phyloP scores from a whole-genome alignment of 64 coral and sea anemone species.

The Actinia tenebrosa region DNA sequence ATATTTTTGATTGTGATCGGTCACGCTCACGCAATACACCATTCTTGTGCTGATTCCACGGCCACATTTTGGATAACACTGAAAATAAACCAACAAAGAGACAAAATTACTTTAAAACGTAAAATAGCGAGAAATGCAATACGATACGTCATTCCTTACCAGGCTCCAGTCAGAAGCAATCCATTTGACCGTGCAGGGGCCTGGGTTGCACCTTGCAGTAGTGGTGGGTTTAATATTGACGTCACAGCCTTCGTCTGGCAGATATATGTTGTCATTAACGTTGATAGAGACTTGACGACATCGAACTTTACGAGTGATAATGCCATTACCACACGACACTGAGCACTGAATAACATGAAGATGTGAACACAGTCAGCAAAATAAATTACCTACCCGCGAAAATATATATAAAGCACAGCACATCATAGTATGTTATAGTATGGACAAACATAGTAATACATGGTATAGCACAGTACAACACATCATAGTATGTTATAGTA shows the following conservation, averaged over 20 bases:
- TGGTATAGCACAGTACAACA: too few relatives aligned
- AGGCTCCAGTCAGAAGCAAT: conserved; percentile 62
- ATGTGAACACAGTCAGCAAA: neutral
- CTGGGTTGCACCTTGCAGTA: conserved; percentile 51
- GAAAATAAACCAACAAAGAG: neutral
- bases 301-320: conserved; percentile 12
- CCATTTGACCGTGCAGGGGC: conserved; percentile 73
- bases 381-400: too few relatives aligned
- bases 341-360: conserved; percentile 42
- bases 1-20: conserved; percentile 37
- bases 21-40: conserved; percentile 73
- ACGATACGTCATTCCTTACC: conserved; percentile 20
- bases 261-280: neutral
- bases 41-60: conserved; percentile 71
- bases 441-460: too few relatives aligned
- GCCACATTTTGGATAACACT: conserved; percentile 77
- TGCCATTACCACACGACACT: conserved; percentile 55
- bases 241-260: conserved; percentile 46
- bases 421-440: neutral
- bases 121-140: too few relatives aligned
- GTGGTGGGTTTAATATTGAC: conserved; percentile 25
- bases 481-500: too few relatives aligned
- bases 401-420: too few relatives aligned
- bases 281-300: conserved; percentile 19
- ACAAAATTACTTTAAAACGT: too few relatives aligned